Evolutionary conservation across 2,113 vertebrate species (phyloP).

Genomic region (Carlito syrichta): DNA sequence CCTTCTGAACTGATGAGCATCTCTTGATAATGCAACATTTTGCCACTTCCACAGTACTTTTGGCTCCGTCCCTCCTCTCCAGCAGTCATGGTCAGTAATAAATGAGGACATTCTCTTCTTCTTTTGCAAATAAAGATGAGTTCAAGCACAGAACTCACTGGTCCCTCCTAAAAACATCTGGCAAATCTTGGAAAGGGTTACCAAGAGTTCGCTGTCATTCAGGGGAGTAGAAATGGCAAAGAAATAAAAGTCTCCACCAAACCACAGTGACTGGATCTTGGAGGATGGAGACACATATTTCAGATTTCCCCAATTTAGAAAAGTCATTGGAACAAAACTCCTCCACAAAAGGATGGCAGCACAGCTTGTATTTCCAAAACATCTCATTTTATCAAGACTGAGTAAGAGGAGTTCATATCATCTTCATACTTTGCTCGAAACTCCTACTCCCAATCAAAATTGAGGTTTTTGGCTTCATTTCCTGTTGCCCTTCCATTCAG

Average conservation of each 20-base stretch:
- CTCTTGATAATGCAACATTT: background rate
- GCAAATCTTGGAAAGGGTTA: slow-evolving; percentile 15
- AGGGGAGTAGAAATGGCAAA: background rate
- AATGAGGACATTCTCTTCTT: background rate
- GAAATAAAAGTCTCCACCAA: background rate
- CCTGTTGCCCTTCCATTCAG: background rate
- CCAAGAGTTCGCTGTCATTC: background rate
- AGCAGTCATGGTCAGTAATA: background rate
- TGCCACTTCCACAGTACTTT: background rate
- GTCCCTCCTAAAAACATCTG: background rate
- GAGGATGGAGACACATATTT: background rate
- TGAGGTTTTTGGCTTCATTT: background rate
- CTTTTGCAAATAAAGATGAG: slow-evolving; percentile 15
- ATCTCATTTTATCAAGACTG: slow-evolving; percentile 3
- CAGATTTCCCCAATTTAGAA: background rate
- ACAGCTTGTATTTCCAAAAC: background rate
- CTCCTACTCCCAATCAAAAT: slow-evolving; percentile 5
- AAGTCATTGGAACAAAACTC: background rate
- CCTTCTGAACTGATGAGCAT: background rate
- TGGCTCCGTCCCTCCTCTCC: background rate
- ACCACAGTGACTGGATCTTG: background rate
- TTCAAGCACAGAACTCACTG: background rate
- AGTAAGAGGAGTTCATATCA: background rate
- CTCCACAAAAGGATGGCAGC: background rate
- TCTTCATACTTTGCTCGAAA: background rate